Evolutionary conservation across 2,797 vertebrate genomes (phyloP).

Genomic region (Chloroceryle amazona): DNA sequence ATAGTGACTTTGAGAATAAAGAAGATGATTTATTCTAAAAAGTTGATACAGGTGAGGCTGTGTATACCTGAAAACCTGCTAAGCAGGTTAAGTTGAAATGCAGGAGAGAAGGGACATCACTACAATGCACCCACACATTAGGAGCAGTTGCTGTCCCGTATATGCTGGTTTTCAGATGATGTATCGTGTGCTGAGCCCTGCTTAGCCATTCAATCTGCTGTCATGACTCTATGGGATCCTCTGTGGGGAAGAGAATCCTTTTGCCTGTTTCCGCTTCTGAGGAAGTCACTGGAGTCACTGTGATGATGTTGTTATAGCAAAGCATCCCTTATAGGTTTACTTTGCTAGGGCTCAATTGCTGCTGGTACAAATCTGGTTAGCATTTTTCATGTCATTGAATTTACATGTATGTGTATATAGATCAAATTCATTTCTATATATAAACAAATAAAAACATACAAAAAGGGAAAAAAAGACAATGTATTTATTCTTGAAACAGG

Average conservation of each 20-base stretch:
- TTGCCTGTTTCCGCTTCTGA: not conserved
- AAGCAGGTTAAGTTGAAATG: not conserved
- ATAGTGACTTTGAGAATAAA: not conserved
- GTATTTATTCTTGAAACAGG: not conserved
- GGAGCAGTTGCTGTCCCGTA: not conserved
- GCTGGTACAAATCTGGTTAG: not conserved
- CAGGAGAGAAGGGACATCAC: not conserved
- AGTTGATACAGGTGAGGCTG: accelerated
- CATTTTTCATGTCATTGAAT: not conserved
- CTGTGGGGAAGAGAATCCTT: not conserved
- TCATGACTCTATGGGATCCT: not conserved
- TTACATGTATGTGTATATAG: accelerated
- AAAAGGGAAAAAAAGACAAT: not conserved
- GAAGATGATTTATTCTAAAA: not conserved
- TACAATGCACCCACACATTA: accelerated
- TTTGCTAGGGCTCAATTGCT: not conserved
- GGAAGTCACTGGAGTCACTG: not conserved
- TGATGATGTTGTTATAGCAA: not conserved
- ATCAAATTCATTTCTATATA: not conserved
- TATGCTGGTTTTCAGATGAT: not conserved
- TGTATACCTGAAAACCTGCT: not conserved
- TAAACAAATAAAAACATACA: not conserved
- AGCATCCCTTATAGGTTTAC: not conserved
- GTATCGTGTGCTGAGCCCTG: not conserved
- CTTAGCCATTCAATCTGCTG: not conserved